These are phyloP conservation scores for human (Homo sapiens) DNA, from an alignment of 2,113 vertebrate genomes.

Conservation along the genomic window DNA sequence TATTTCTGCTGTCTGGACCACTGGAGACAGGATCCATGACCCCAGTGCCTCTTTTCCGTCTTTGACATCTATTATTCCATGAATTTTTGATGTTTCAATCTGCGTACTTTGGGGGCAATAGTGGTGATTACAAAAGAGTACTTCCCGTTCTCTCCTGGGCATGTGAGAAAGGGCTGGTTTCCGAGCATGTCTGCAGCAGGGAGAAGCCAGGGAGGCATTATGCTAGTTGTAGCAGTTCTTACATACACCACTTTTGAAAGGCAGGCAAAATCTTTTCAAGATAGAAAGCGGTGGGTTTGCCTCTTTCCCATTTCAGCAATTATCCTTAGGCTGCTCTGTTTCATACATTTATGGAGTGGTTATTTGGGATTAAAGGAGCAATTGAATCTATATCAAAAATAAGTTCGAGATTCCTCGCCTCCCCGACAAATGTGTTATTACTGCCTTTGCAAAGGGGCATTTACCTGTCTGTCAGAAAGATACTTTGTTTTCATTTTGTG, in stretches of 20 bases:
- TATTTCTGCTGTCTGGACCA: background rate
- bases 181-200: background rate
- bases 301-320: conserved; percentile 54
- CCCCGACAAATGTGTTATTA: conserved; percentile 67
- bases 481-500: conserved; percentile 60
- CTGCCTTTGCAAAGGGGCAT: conserved; percentile 53
- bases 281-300: conserved; percentile 41
- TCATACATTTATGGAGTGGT: conserved; percentile 48
- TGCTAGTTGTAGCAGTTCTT: conserved; percentile 5
- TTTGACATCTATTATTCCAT: conserved; percentile 61
- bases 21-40: conserved; percentile 35
- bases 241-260: background rate
- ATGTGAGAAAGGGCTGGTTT: conserved; percentile 13
- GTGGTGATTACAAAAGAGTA: conserved; percentile 30
- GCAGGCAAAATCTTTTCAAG: conserved; percentile 57
- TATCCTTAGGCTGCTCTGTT: conserved; percentile 60
- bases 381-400: conserved; percentile 75
- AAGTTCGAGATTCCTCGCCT: conserved; percentile 48
- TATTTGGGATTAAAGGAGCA: conserved; percentile 72
- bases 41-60: conserved; percentile 9
- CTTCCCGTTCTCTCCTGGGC: conserved; percentile 24
- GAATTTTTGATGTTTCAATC: conserved; percentile 69
- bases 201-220: background rate
- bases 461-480: conserved; percentile 75
- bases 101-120: conserved; percentile 43